Percentiles rank a stretch among this genome's conserved stretches.
These are phyloP conservation scores for Uropetala carovei DNA, from an alignment of 2,888 invertebrate genomes.

Conservation along the genomic window DNA sequence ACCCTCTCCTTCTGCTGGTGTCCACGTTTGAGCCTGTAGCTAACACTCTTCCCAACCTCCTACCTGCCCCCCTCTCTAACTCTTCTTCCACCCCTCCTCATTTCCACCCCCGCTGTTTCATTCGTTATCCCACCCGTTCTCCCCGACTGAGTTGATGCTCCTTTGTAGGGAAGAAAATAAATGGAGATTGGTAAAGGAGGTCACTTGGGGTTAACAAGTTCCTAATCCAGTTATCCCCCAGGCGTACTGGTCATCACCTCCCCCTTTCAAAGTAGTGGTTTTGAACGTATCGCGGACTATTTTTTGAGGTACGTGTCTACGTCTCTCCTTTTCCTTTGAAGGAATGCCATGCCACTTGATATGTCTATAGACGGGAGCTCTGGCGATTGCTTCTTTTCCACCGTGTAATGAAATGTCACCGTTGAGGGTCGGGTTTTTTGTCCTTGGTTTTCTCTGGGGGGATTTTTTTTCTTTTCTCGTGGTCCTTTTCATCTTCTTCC, in stretches of 20 bases:
- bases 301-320: neutral
- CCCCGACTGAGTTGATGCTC: neutral
- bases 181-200: neutral
- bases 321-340: neutral
- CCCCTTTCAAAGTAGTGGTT: neutral
- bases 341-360: neutral
- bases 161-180: neutral
- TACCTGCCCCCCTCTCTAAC: neutral
- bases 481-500: neutral
- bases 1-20: neutral
- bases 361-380: neutral
- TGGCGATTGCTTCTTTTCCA: neutral
- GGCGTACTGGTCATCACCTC: neutral
- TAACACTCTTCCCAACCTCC: neutral
- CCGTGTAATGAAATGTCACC: constrained; percentile 21
- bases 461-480: neutral
- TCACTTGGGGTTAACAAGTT: neutral
- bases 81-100: neutral
- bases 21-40: neutral
- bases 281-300: neutral
- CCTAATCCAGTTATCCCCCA: constrained; percentile 22
- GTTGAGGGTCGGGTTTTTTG: neutral
- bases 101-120: neutral
- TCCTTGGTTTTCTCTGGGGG: no score
- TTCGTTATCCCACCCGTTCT: no score